Percentiles rank a stretch among this genome's conserved stretches.
Conservation (phyloP, 1,140 invertebrate genomes). For the Zaprionus ornatus region DNA sequence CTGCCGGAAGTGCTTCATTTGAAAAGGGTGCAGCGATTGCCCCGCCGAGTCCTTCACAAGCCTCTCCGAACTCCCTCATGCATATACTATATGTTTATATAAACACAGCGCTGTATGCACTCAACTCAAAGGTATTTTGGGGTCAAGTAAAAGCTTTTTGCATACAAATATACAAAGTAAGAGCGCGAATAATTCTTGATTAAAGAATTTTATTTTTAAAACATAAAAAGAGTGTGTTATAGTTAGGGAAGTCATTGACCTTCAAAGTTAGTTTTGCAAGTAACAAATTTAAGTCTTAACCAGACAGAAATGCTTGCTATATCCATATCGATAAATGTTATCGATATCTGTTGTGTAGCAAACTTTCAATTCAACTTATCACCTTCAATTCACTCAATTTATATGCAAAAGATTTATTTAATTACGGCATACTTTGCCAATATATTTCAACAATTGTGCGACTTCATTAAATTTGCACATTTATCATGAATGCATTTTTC, state of each 20-base stretch:
- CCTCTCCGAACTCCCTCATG: neutral
- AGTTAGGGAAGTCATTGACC: neutral
- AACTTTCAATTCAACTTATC: neutral
- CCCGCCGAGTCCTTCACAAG: neutral
- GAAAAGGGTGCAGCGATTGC: conserved; percentile 50
- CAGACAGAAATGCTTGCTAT: too few species aligned
- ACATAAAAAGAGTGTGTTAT: neutral
- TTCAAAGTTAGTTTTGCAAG: too few species aligned
- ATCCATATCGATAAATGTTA: neutral
- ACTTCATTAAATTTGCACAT: conserved; percentile 69
- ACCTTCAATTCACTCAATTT: neutral
- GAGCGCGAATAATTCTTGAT: neutral
- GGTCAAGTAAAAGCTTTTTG: neutral
- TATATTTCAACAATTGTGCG: conserved; percentile 67
- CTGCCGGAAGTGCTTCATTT: conserved; percentile 72
- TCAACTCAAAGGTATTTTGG: neutral
- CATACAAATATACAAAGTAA: neutral
- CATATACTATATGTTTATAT: neutral
- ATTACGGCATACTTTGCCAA: conserved; percentile 29
- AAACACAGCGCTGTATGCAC: neutral
- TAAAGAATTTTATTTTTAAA: too few species aligned
- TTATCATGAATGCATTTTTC: conserved; percentile 55
- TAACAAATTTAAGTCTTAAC: too few species aligned
- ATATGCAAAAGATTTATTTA: conserved; percentile 26
- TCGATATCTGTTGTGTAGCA: neutral